These are phyloP conservation scores for Onchidella celtica DNA, from an alignment of 2,888 invertebrate species.

Conservation along the genomic window DNA sequence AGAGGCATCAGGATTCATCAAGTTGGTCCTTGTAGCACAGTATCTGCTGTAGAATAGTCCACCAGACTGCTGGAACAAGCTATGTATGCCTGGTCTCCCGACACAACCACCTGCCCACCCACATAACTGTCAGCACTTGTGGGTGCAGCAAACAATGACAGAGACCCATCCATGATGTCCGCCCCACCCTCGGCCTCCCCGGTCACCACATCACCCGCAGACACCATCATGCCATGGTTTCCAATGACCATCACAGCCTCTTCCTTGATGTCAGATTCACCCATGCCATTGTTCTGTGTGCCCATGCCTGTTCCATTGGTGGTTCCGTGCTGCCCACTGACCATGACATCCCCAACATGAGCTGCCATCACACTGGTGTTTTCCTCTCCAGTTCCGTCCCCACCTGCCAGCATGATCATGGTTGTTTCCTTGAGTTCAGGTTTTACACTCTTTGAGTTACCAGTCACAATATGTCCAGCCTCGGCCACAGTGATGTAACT, in stretches of 20 bases:
- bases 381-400: neutral
- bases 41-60: conserved; percentile 56
- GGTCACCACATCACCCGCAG: neutral
- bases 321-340: neutral
- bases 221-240: conserved; percentile 32
- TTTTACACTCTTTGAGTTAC: neutral
- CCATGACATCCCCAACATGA: conserved; percentile 26
- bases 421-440: conserved; percentile 12
- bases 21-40: conserved; percentile 9
- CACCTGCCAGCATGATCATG: conserved; percentile 8
- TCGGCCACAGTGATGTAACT: conserved; percentile 34
- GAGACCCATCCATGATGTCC: conserved; percentile 37
- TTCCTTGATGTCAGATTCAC: conserved; percentile 33
- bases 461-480: conserved; percentile 6
- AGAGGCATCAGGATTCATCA: too few relatives aligned
- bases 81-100: conserved; percentile 52
- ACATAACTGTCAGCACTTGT: conserved; percentile 42
- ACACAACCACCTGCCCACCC: conserved; percentile 25
- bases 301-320: neutral
- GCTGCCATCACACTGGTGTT: neutral
- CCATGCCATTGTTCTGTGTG: neutral
- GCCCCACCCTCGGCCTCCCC: conserved; percentile 19
- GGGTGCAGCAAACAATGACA: conserved; percentile 19
- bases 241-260: conserved; percentile 56
- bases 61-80: conserved; percentile 59